Conservation (phyloP, 2,113 vertebrate genomes). For the Eulemur rufifrons region DNA sequence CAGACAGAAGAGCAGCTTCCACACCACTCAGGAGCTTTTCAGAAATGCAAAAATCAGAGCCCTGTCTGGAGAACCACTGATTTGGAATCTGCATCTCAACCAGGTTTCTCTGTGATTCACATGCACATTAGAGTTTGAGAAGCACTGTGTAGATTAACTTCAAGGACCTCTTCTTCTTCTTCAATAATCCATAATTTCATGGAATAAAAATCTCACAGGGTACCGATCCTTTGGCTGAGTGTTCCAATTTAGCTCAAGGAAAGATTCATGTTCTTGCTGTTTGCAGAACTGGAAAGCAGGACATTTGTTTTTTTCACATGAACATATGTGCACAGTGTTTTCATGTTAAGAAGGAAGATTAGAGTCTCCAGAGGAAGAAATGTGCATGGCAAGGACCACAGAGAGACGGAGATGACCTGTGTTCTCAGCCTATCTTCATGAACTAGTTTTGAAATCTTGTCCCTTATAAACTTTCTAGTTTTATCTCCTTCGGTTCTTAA, state of each 20-base stretch:
- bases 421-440: background rate
- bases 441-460: background rate
- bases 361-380: background rate
- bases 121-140: background rate
- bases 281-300: background rate
- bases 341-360: background rate
- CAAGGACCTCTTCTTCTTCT: background rate
- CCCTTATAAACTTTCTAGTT: background rate
- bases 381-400: background rate
- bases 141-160: background rate
- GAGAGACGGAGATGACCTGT: background rate
- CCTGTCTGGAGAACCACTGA: background rate
- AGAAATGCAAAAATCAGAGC: background rate
- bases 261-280: background rate
- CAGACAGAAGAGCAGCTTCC: background rate
- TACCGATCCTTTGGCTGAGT: background rate
- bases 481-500: background rate
- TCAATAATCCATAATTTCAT: background rate
- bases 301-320: background rate
- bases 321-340: background rate
- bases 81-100: background rate
- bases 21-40: background rate
- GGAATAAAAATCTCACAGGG: background rate
- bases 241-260: background rate
- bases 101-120: background rate